Base-by-base conservation (phyloP, 2,797 vertebrate species). In the Agapornis canus region DNA sequence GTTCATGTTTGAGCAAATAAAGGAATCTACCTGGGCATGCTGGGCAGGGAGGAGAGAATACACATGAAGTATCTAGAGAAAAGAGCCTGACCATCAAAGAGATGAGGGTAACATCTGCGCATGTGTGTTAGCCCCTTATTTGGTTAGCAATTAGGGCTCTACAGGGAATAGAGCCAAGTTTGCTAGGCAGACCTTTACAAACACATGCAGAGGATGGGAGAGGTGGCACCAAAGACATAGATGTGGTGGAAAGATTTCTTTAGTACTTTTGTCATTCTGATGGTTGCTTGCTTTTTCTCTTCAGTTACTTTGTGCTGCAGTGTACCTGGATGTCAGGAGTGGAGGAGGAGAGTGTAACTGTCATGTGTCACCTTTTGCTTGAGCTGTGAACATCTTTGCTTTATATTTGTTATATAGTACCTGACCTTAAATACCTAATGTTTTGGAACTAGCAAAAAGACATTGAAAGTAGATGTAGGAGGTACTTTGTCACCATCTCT, bases 41-140 rank as follows among this genome's bases (percentile, higher is more conserved):
- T 35, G 68, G 57, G 43, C 2, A 0, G 8, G 48, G 79, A 45
- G 48, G 57, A 76, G 56, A 56, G 23, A 71, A 9, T 17, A 6
- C 37, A 7, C 0, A 0, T 8, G 23, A 12, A 25, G 11, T 35
- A 22, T 29, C 27, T 56, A 27, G 43, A 81, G 68, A 49, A 29
- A 19, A 48, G 59, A 64, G 6, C 20, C 42, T 39, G 45, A 14
- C 29, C 19, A 5, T 23, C 19, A 8, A 48, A 37, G n/a, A 42
- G 45, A 5, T 51, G n/a, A 45, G 40, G n/a, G 20, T 21, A 13
- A 15, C 4, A 1, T 22, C 8, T 40, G 0, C 11, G 19, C 47
- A 1, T 3, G 1, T 48, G 3, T 13, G 22, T 35, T 48, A n/a
- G 66, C 29, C 40, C 32, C 32, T 70, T 25, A 3, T 1, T 2